phyloP scores from a whole-genome alignment of 1,140 invertebrate species.

The Agrypnia vestita region DNA sequence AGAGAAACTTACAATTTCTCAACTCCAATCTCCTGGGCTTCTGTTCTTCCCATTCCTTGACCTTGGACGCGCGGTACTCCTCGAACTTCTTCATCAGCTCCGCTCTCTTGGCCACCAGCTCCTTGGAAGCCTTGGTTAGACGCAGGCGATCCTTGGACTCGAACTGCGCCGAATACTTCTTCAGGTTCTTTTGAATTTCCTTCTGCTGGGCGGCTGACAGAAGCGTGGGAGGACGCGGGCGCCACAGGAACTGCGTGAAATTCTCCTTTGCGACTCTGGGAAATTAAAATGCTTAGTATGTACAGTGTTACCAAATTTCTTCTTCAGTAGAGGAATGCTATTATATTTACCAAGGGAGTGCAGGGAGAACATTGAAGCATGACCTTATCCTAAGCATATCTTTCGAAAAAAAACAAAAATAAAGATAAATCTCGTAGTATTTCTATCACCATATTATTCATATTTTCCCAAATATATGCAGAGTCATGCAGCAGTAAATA shows the following conservation, averaged over 20 bases:
- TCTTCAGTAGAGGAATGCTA: neutral
- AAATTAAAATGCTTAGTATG: neutral
- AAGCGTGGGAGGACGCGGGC: conserved; percentile 92
- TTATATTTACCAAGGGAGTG: too few relatives aligned
- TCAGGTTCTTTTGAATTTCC: conserved; percentile 98
- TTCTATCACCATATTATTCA: too few relatives aligned
- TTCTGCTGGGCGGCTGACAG: conserved; percentile 87
- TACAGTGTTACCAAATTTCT: neutral
- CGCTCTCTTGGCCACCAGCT: conserved; percentile 94
- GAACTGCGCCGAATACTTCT: conserved; percentile 97
- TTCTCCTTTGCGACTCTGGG: conserved; percentile 87
- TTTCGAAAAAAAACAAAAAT: too few relatives aligned
- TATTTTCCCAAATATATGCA: too few relatives aligned
- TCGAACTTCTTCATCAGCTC: conserved; percentile 91
- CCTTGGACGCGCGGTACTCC: conserved; percentile 83
- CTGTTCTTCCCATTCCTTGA: conserved; percentile 83
- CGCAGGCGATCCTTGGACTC: conserved; percentile 96
- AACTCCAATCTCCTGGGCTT: conserved; percentile 88
- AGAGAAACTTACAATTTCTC: conserved; percentile 83
- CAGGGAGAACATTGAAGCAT: too few relatives aligned
- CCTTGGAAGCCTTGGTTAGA: conserved; percentile 95
- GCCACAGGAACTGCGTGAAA: conserved; percentile 97
- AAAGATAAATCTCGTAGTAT: too few relatives aligned
- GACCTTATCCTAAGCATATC: too few relatives aligned
- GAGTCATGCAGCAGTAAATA: too few relatives aligned